These are phyloP conservation scores for Pangasianodon gigas DNA, from an alignment of 2,113 vertebrate genomes.

Conservation along the genomic window DNA sequence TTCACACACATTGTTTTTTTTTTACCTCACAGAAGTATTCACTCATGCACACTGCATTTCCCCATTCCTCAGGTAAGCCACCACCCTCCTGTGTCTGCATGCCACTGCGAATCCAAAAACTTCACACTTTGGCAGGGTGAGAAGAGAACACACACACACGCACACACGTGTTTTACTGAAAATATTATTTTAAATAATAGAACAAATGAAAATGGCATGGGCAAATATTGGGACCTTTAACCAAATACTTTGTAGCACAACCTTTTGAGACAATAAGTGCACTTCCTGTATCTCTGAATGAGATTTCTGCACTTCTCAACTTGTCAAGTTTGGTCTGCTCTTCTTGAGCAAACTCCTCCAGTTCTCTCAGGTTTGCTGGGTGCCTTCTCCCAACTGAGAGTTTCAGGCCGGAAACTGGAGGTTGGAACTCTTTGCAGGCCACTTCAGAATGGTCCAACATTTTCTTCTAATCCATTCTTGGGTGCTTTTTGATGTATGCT, in stretches of 20 bases:
- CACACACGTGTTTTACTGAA: not conserved
- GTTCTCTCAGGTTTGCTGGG: not conserved
- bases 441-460: not conserved
- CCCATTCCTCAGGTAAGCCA: constrained; percentile 86
- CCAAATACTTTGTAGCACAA: not conserved
- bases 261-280: not conserved
- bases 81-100: constrained; percentile 94
- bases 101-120: constrained; percentile 91
- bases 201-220: not conserved
- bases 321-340: not conserved
- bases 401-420: not conserved
- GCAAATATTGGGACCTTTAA: not conserved
- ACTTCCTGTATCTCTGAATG: not conserved
- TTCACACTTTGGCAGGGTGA: constrained; percentile 97
- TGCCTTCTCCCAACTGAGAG: not conserved
- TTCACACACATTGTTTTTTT: no score
- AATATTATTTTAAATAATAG: not conserved
- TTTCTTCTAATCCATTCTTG: not conserved
- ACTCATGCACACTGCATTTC: constrained; percentile 13
- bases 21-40: not conserved
- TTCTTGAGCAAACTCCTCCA: not conserved
- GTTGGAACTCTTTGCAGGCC: not conserved
- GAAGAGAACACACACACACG: not conserved
- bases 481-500: not conserved
- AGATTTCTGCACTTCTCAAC: not conserved